Base-by-base conservation (phyloP, 2,888 invertebrate genomes). In the Mesodorylaimus sp. region DNA sequence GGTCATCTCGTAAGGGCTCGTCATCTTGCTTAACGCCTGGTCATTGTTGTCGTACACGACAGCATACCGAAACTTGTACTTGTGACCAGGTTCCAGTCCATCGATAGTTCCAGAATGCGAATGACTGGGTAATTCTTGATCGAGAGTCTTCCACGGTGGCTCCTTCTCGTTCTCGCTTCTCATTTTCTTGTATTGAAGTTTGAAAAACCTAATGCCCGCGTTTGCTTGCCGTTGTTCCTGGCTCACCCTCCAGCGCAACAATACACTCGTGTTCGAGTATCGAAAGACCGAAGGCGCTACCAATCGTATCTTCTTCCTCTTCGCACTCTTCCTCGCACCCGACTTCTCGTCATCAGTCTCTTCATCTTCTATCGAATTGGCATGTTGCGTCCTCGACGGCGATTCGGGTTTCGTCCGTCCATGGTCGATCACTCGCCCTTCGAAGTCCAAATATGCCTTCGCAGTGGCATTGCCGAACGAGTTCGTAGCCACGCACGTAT, bases 401-500 rank as follows among this genome's bases (percentile, higher is more conserved):
- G 10, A 32, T 32, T 32, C 32, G 32, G 16, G 32, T 32, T 32
- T 13, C 10, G 10, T 13, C 16, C 32, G 32, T 32, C 10, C 32
- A 16, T 16, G 10, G 32, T 10, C 32, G 32, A 23, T 7, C 28
- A 23, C 5, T 5, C 7, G 29, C n/a, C 16, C 10, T 36, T 24
- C 36, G 25, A 47, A 13, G 5, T 5, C 38, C 37, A 47, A 32
- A 32, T 10, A 47, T 5, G 47, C 47, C 3, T 7, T 25, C 3
- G 47, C 47, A 2, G 29, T 21, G n/a, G 37, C 24, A 5, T 38
- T 29, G 25, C 47, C 47, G 21, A 10, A 25, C 21, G 21, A 7
- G 24, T 47, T 47, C 24, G 13, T 21, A 3, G 47, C 47, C 23
- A 38, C 36, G 36, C 47, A 47, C n/a, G 47, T 24, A 21, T 47